Base-by-base conservation (phyloP, 2,797 vertebrate species). In the Rhadinocentrus ornatus region DNA sequence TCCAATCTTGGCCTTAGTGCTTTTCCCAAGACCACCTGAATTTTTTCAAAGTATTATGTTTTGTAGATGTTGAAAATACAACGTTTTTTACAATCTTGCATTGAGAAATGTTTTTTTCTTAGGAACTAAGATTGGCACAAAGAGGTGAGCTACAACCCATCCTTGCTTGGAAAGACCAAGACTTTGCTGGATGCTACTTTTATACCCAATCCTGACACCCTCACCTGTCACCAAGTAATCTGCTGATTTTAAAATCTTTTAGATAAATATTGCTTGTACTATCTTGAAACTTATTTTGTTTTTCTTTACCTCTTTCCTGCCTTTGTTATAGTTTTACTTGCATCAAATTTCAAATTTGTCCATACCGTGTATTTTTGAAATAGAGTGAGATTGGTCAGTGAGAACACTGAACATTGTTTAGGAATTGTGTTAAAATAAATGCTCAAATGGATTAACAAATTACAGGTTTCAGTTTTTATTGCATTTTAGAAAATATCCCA, bases 121-220 rank as follows among this genome's bases (percentile, higher is more conserved):
- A 50, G 46, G 46, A 50, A 50, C 46, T 50, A 50, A 50, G n/a
- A 50, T 50, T 50, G 46, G 46, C 46, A 50, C 46, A 50, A 50
- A 50, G 46, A 11, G 46, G 46, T 50, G 46, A 50, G 46, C 46
- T 50, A 50, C 46, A 50, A 50, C 46, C 46, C 46, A 50, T 50
- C 46, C 46, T 50, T 50, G 12, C 46, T 50, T 50, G 46, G 46
- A 50, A 50, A 50, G 46, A 50, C n/a, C 46, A 50, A 50, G 46
- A 50, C 46, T 50, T 50, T 50, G 46, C 46, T 50, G 46, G 46
- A 50, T 50, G n/a, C 46, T 50, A 50, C 46, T 50, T 50, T 50
- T 50, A 50, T 50, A 50, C 46, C 46, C 46, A 50, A 50, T 50
- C 46, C 46, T 50, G 46, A 50, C 46, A 50, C 46, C 46, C 46